These are phyloP conservation scores for Bos javanicus DNA, from an alignment of 2,113 vertebrate species.

Conservation along the genomic window DNA sequence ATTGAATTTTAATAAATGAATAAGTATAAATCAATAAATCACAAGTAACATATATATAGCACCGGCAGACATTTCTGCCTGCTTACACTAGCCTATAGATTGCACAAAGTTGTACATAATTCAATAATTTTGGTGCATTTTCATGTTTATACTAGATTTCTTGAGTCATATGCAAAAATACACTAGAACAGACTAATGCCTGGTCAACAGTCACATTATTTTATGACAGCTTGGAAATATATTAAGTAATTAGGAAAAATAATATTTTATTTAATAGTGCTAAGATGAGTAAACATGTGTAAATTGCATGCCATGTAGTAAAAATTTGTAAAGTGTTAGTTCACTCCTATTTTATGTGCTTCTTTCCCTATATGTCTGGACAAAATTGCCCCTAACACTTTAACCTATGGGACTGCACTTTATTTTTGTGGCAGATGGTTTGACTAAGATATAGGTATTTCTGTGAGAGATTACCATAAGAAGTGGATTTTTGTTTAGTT, in stretches of 20 bases:
- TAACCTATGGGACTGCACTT: not conserved
- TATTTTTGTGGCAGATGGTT: not conserved
- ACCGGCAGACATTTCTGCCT: not conserved
- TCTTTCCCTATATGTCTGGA: not conserved
- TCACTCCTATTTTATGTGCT: not conserved
- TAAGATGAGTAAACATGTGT: not conserved
- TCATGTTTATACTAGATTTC: not conserved
- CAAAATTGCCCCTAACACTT: not conserved
- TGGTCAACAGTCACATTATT: not conserved
- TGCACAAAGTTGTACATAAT: not conserved
- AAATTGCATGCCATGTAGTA: not conserved
- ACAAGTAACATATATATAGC: not conserved
- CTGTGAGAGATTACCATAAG: not conserved
- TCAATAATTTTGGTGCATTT: not conserved
- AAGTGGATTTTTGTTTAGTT: not conserved
- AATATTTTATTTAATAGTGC: not conserved
- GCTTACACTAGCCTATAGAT: not conserved
- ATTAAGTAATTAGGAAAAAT: not conserved
- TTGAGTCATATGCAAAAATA: not conserved
- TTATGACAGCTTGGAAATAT: not conserved
- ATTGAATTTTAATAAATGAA: not conserved
- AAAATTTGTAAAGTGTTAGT: not conserved
- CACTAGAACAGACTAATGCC: not conserved
- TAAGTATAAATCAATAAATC: not conserved
- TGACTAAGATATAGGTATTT: not conserved